Evolutionary conservation across 2,113 vertebrate species (phyloP), one percentile per base, ranked within the genome.

Genomic region (Isichthys henryi): DNA sequence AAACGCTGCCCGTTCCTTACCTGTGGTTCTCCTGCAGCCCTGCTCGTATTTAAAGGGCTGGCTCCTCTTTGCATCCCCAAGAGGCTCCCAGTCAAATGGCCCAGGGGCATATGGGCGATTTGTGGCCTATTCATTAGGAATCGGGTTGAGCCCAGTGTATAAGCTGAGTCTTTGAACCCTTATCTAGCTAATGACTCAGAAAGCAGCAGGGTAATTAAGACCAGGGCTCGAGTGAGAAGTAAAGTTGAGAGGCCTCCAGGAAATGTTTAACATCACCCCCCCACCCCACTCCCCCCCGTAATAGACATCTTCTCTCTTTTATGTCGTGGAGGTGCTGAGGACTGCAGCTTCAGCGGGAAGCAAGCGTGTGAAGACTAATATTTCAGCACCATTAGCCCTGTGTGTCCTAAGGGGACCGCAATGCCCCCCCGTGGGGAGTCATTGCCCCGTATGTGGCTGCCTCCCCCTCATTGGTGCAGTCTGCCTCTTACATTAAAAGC

Each of bases 161-260:
- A 62, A 45, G 52, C 53, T 45, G 8, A 43, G 35, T 45, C 35
- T 62, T 66, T 88, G 39, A 66, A 17, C 43, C 56, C 86, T 43
- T n/a, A 66, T 88, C 19, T 23, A 84, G 17, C 50, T 89, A 89
- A 89, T 89, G 88, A 56, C 48, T 80, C 50, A 74, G 49, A 83
- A 89, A 43, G 52, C 10, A 88, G 52, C 35, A 45, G 8, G n/a
- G 27, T 62, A 88, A 62, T 88, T 88, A 85, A 58, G 21, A 84
- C 52, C 39, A 7, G 39, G 53, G 77, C 39, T 48, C 10, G 27
- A 52, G 83, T 89, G 21, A 58, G 83, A 89, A 46, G 35, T 23
- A 27, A 88, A 46, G 70, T 49, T 43, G 10, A 17, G 7, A 11
- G n/a, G 11, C n/a, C 3, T 23, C 13, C 49, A 52, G 84, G 85